These are phyloP conservation scores for Gymnoscopelus braueri DNA, from an alignment of 2,797 vertebrate genomes.

Conservation along the genomic window DNA sequence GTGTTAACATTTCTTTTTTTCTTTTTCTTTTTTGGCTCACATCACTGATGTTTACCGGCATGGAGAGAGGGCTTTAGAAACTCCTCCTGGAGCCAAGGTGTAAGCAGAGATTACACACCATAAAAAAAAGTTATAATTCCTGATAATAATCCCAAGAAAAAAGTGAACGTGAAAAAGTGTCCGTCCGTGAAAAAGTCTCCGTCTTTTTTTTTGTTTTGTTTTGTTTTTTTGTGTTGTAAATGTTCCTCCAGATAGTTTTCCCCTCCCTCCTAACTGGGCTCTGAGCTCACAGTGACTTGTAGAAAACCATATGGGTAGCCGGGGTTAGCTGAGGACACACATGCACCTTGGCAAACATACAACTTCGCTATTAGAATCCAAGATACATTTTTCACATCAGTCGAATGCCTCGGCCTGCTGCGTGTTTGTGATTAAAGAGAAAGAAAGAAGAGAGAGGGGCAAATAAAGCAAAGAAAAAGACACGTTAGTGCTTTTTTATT, in stretches of 20 bases:
- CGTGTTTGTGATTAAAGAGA: constrained; percentile 67
- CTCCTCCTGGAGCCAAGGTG: constrained; percentile 54
- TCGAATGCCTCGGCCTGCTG: constrained; percentile 70
- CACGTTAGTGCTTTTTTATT: no score
- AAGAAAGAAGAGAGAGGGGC: constrained; percentile 37
- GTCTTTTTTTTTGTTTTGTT: constrained; percentile 47
- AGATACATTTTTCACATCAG: constrained; percentile 84
- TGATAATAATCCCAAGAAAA: constrained; percentile 50
- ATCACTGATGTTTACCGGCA: constrained; percentile 64
- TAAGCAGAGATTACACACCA: constrained; percentile 61
- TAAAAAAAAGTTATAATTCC: constrained; percentile 35
- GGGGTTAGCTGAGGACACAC: constrained; percentile 84
- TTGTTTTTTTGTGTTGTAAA: constrained; percentile 53
- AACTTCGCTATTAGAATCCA: constrained; percentile 84
- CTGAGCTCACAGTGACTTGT: constrained; percentile 81
- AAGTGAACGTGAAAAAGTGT: constrained; percentile 54
- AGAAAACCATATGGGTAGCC: constrained; percentile 83
- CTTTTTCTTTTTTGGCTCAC: constrained; percentile 49
- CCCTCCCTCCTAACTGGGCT: constrained; percentile 54
- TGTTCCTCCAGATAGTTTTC: constrained; percentile 68
- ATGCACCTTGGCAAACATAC: constrained; percentile 84
- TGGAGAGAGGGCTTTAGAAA: constrained; percentile 32
- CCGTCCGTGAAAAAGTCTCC: constrained; percentile 43
- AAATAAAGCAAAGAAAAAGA: no score
- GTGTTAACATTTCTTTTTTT: no score